Base-by-base conservation (phyloP, 1,140 invertebrate genomes). In the Drosophila grimshawi region DNA sequence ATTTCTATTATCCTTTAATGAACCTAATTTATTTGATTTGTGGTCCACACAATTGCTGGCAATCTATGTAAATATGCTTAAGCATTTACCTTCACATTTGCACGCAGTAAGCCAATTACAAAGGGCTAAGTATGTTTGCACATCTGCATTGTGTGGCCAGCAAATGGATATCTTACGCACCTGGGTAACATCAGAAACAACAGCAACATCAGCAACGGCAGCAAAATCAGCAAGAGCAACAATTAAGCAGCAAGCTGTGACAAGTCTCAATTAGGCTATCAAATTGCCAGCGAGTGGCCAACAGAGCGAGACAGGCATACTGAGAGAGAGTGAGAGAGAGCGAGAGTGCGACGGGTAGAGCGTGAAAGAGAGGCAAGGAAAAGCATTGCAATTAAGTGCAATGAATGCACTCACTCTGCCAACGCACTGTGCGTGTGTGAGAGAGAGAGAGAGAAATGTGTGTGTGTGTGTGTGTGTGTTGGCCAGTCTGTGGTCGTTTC, bases 211-310 rank as follows among this genome's bases (percentile, higher is more conserved):
- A 19, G 19, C 19, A 48, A 56, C 29, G 43, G 45, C 62, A 53
- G 46, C 53, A 46, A 29, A 46, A 33, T 61, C 51, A 52, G 30
- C 71, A 75, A 64, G 45, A 10, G 45, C 66, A 83, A 86, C 83
- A 86, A 85, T 85, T 62, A 62, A 60, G 64, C 81, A 76, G 63
- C 73, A 64, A 80, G 57, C 81, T 78, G 77, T 89, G 85, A 90
- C 86, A 89, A 74, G 86, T 89, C 85, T 89, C 85, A 89, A 89
- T 90, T 89, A 89, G 86, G 78, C 81, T 90, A 89, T 89, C 85
- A 69, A 67, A 86, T 86, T 79, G 67, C 81, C 60, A 61, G 45
- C 33, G 57, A 64, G 51, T 37, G 43, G 27, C 52, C 39, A 53
- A 39, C 39, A 29, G 41, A 55, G 30, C 39, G 45, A 49, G 43